Evolutionary conservation across 2,797 vertebrate species (phyloP), one percentile per base, ranked within the genome.

Genomic region (Melanogrammus aeglefinus): DNA sequence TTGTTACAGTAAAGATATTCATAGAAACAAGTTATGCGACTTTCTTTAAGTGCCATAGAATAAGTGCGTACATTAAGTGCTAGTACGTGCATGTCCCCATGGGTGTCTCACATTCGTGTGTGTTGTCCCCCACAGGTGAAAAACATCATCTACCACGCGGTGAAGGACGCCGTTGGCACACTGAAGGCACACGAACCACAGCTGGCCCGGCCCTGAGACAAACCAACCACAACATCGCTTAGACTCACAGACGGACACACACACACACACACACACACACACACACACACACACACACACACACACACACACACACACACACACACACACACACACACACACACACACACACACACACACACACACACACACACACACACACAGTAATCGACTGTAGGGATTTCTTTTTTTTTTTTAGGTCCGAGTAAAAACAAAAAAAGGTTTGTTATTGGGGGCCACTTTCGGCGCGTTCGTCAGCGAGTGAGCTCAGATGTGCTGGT

Each of bases 91-190:
- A 36, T 24, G 1, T 63, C 1, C 57, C n/a, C 63, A 16, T 69
- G 8, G n/a, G 27, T 69, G 63, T 69, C 24, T 69, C 3, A 69
- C n/a, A 9, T 9, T 12, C 1, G n/a, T 13, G 63, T 69, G 63
- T 69, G 63, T 69, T 6, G 2, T 3, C 44, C 72, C 78, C 80
- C 75, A 51, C 92, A 99, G 98, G 98, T 99, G 94, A 99, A 99
- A 94, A 99, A 99, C 92, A 99, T 99, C 93, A 99, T 99, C 89
- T 99, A 99, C 93, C 98, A 99, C 1, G 98, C 98, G 80, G 98
- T 99, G 92, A 99, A 99, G 93, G 98, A 99, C 71, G 97, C 98
- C 33, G 97, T 99, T 80, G 97, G 97, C 91, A 99, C 97, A 77
- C 95, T 99, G 90, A 98, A 97, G 92, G 95, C 97, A 89, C 97